Evolutionary conservation across 2,797 vertebrate genomes (phyloP).

Genomic region (Phylloscopus collybita): DNA sequence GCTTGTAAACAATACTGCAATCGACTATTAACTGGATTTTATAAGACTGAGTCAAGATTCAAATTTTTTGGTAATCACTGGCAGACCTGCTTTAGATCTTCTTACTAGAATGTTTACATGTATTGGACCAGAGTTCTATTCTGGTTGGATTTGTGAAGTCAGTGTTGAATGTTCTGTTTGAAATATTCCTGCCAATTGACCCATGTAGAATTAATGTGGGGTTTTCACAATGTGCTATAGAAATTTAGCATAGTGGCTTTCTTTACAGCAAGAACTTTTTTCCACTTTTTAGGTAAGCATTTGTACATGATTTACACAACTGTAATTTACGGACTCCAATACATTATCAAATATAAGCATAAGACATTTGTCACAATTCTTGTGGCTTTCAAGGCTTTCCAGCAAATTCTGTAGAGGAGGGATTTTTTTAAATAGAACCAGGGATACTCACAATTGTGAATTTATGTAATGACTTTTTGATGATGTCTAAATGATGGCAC

Average conservation of each 20-base stretch:
- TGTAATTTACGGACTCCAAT: neutral
- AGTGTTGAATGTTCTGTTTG: neutral
- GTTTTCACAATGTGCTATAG: neutral
- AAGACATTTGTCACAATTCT: neutral
- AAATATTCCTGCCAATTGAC: neutral
- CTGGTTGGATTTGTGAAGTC: neutral
- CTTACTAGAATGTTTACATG: neutral
- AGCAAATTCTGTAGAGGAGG: neutral
- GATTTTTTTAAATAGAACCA: neutral
- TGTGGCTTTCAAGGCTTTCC: neutral
- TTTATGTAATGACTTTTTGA: neutral
- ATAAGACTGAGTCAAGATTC: neutral
- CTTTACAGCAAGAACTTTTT: neutral
- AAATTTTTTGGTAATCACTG: neutral
- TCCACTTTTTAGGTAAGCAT: neutral
- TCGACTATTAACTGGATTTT: neutral
- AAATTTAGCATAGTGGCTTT: neutral
- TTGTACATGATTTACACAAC: neutral
- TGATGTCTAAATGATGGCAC: neutral
- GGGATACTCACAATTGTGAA: neutral
- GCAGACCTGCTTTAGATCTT: neutral
- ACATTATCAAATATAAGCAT: neutral
- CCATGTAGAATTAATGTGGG: neutral
- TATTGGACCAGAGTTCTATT: neutral
- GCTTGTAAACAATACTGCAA: neutral